Evolutionary conservation across 2,888 invertebrate genomes (phyloP), one percentile per base, ranked within the genome.

Genomic region (Yponomeuta plumbellus): DNA sequence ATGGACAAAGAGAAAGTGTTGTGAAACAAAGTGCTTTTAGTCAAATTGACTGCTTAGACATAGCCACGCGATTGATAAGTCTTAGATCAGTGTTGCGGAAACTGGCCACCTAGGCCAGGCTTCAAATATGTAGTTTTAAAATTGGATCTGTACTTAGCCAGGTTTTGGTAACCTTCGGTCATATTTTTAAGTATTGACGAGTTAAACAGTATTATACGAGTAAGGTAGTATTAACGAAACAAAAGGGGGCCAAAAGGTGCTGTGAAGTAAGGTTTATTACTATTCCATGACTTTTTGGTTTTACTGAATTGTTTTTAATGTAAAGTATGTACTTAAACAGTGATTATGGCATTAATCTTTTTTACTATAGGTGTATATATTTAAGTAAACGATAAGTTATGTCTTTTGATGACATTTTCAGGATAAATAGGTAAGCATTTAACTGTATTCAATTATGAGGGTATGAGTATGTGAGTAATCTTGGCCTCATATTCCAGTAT

Each of bases 171-270:
- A 52, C 13, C 44, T 52, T 52, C 1, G 2, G 17, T 13, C 44
- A 17, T 52, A 44, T 11, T 63, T 62, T 21, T 44, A 63, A 63
- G 75, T 76, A 76, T 75, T 78, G 69, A 69, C 67, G 71, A 71
- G 80, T 84, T 77, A 76, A 80, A 74, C 90, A 90, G 90, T 90
- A 90, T 90, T 90, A 88, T 80, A 75, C 66, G 22, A 68, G 26
- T 87, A 84, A 84, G 74, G 75, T 77, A 76, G 72, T 67, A 69
- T 66, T 76, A 77, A 72, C 34, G 34, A 69, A 69, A 69, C 74
- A 73, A 76, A 73, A 73, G 80, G 89, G 89, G 90, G 84, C 90
- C 89, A 90, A 88, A 83, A 76, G 79, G 80, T 83, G 85, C 80
- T 87, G 84, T 87, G 85, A 84, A 70, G 73, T 69, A 66, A 67